Percentiles rank a stretch among this genome's conserved stretches.
Evolutionary conservation across 2,888 invertebrate species (phyloP).

Genomic region (Sinelater perroti): DNA sequence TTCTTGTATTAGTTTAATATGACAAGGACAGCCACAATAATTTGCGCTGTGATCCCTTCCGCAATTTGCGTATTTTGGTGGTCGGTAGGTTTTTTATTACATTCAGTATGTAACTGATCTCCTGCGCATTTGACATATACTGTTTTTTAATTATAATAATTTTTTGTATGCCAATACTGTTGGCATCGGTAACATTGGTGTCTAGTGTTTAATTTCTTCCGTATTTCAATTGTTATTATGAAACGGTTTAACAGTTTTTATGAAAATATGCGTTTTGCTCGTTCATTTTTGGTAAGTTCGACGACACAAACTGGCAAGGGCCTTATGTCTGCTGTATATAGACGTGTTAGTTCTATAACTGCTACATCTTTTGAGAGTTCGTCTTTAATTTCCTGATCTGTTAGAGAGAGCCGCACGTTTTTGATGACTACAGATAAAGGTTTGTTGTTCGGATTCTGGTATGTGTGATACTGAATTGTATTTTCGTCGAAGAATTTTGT

Average conservation of each 20-base stretch:
- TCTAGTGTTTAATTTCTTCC: slow-evolving; percentile 14
- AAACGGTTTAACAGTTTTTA: slow-evolving; percentile 1
- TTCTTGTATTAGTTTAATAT: no score
- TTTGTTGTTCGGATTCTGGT: slow-evolving; percentile 6
- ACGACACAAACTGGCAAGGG: slow-evolving; percentile 7
- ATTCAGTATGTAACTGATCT: no score
- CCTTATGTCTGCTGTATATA: neutral
- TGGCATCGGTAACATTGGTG: slow-evolving; percentile 26
- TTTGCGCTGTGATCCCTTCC: no score
- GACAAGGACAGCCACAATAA: no score
- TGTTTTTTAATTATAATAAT: slow-evolving; percentile 19
- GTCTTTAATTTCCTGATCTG: neutral
- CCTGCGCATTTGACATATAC: no score
- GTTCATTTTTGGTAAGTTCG: slow-evolving; percentile 16
- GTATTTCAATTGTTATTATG: neutral
- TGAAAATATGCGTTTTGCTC: slow-evolving; percentile 6
- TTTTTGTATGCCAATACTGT: slow-evolving; percentile 20
- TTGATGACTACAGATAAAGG: neutral
- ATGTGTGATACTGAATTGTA: neutral
- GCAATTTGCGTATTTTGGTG: no score
- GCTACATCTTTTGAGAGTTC: neutral
- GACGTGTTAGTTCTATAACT: neutral
- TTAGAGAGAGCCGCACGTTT: slow-evolving; percentile 2
- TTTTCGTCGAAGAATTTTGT: no score
- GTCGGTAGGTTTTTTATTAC: no score